Base-by-base conservation (phyloP, 1,140 invertebrate species). In the Lepidurus arcticus region DNA sequence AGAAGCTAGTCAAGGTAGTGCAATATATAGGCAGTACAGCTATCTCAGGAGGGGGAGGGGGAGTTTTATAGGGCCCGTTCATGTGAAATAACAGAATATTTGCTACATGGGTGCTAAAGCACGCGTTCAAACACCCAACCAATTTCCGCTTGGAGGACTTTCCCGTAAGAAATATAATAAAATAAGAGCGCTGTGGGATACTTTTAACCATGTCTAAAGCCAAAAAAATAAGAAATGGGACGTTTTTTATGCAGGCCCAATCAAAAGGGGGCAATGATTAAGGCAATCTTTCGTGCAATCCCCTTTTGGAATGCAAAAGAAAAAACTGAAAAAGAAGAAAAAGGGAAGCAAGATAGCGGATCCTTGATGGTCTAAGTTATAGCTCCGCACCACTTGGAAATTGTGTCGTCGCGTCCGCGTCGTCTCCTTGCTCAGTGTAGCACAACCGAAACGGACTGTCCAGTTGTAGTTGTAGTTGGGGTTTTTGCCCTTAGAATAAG, bases 91-190 rank as follows among this genome's bases (percentile, higher is more conserved):
- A 65, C 53, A 4, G 53, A 65, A 65, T 65, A 65, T 65, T 65
- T 65, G 53, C 53, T 65, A 65, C 53, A 65, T 65, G 53, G 53
- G 13, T 65, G 13, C 53, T 21, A 65, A 65, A 65, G 53, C 53
- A 65, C 53, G 53, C 53, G 53, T 65, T 65, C 53, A 65, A 65
- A 65, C 53, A 65, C n/a, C 53, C 21, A 65, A 65, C 53, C 53
- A 65, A 65, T 65, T 65, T 65, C 53, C 53, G 53, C 53, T 65
- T 65, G 53, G 21, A 13, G 21, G 53, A 65, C 53, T 65, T 65
- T 9, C 9, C n/a, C 53, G 16, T 65, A 13, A 65, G 1, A 65
- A 65, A 13, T n/a, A 65, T 7, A 65, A 65, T 4, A 34, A 34
- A 34, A 34, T 34, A 65, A 65, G 21, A 65, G 53, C 53, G 53